Conservation (phyloP, 2,888 invertebrate genomes). For the Zaprionus bogoriensis region DNA sequence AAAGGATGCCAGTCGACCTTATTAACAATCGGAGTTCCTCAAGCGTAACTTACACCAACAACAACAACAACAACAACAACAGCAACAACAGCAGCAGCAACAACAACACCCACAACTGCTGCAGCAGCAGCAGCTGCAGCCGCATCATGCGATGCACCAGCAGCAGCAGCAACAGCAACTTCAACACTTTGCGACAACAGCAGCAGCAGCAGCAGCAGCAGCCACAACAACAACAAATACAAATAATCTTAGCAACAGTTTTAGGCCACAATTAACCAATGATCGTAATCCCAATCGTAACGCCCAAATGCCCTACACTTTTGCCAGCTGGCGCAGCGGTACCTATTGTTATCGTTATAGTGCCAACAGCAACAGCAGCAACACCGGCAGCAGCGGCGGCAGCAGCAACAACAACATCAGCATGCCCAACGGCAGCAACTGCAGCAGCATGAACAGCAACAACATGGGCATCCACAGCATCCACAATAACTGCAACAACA, state of each 20-base stretch:
- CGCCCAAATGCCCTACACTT: conserved; percentile 63
- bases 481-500: conserved; percentile 27
- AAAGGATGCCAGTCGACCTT: conserved; percentile 98
- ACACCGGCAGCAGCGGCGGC: background rate
- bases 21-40: conserved; percentile 89
- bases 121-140: conserved; percentile 20
- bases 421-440: conserved; percentile 11
- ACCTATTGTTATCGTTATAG: conserved; percentile 63
- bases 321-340: conserved; percentile 68
- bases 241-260: conserved; percentile 46
- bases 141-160: conserved; percentile 19
- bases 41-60: conserved; percentile 76
- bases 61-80: conserved; percentile 32
- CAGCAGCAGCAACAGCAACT: conserved; percentile 38
- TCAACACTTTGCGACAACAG: conserved; percentile 28
- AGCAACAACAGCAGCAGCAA: conserved; percentile 36
- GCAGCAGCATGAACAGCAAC: conserved; percentile 16
- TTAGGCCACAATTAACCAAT: conserved; percentile 53
- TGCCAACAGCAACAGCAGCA: conserved; percentile 45
- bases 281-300: conserved; percentile 45
- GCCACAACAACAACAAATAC: conserved; percentile 41
- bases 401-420: conserved; percentile 9
- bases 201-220: conserved; percentile 28
- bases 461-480: conserved; percentile 12
- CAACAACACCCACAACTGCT: conserved; percentile 38